A percentile compares a stretch with the other conserved stretches of the same genome.
These are phyloP conservation scores for Ramphastos sulfuratus DNA, from an alignment of 2,113 vertebrate species.

Conservation along the genomic window DNA sequence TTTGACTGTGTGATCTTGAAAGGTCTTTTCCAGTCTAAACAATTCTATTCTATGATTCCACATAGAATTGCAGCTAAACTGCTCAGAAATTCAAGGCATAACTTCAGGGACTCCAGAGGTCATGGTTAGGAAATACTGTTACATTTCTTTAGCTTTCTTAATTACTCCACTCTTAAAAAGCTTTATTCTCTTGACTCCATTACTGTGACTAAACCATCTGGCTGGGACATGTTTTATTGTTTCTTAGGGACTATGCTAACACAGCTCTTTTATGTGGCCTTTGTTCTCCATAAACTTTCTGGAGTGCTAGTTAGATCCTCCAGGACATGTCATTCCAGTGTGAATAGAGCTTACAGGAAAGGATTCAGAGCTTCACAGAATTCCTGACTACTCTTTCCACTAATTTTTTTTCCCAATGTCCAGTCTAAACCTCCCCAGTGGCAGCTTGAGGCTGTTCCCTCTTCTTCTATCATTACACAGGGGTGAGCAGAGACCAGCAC, in stretches of 20 bases:
- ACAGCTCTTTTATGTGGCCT: background rate
- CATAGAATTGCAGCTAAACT: background rate
- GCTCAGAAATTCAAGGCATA: background rate
- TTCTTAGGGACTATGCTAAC: constrained; percentile 36
- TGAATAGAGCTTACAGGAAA: background rate
- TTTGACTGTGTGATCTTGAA: too few relatives aligned
- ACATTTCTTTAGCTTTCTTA: background rate
- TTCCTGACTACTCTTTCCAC: too few relatives aligned
- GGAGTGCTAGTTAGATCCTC: background rate
- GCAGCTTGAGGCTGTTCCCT: too few relatives aligned
- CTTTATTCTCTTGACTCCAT: constrained; percentile 40
- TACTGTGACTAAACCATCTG: constrained; percentile 42
- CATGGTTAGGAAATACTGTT: constrained; percentile 13
- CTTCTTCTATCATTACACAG: too few relatives aligned
- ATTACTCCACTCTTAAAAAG: constrained; percentile 5
- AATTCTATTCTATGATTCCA: too few relatives aligned
- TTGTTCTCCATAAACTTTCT: constrained; percentile 1
- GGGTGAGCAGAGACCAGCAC: too few relatives aligned
- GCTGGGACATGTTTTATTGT: constrained; percentile 26
- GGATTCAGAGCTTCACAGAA: background rate
- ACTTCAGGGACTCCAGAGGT: constrained; percentile 18
- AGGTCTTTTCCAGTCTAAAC: too few relatives aligned
- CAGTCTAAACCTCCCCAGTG: too few relatives aligned
- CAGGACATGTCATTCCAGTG: background rate
- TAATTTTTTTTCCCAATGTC: too few relatives aligned